These are phyloP conservation scores for Malacosoma neustria DNA, from an alignment of 2,888 invertebrate genomes.

Conservation along the genomic window DNA sequence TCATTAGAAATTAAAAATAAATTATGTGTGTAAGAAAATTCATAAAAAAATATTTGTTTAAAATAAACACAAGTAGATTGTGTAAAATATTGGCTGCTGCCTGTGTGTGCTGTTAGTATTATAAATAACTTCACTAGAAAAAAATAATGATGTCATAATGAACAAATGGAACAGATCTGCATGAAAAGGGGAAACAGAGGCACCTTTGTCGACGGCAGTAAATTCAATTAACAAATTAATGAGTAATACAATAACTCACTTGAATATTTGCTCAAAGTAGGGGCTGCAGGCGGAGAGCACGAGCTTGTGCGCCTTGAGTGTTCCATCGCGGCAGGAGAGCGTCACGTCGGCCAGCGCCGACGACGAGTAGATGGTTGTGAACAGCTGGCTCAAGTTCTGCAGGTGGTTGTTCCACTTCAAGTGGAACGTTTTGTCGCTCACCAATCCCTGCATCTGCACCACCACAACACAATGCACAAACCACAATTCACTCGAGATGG, in stretches of 20 bases:
- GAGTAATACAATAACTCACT: constrained; percentile 36
- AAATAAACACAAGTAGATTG: constrained; percentile 15
- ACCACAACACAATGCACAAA: constrained; percentile 55
- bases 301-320: constrained; percentile 81
- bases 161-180: constrained; percentile 41
- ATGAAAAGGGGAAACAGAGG: constrained; percentile 13
- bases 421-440: constrained; percentile 80
- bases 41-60: constrained; percentile 15
- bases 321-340: constrained; percentile 81
- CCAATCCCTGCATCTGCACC: constrained; percentile 74
- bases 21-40: constrained; percentile 14
- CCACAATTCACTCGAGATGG: constrained; percentile 56
- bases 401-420: constrained; percentile 83
- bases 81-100: constrained; percentile 31
- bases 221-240: neutral
- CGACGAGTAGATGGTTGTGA: constrained; percentile 80
- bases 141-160: constrained; percentile 59
- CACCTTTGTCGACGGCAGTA: constrained; percentile 9
- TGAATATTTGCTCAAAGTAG: constrained; percentile 84
- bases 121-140: constrained; percentile 51
- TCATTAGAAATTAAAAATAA: constrained; percentile 15
- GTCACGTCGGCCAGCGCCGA: constrained; percentile 82
- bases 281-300: constrained; percentile 85
- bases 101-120: constrained; percentile 37
- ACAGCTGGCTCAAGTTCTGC: constrained; percentile 80